Conservation (phyloP, 2,888 invertebrate genomes). For the Platynereis dumerilii region DNA sequence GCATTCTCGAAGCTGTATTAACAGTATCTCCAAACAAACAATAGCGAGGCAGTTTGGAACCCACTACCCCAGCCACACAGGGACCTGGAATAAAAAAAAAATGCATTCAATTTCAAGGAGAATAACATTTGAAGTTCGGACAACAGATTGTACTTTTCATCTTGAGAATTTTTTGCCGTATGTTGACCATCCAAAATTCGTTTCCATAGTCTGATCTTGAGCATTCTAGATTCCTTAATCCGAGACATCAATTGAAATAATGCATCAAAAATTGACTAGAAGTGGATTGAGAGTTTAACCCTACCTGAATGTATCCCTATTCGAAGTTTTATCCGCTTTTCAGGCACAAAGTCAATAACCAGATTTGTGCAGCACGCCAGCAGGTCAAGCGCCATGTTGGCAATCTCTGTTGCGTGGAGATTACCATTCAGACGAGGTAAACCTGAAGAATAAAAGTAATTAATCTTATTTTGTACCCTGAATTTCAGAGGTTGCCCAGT, state of each 20-base stretch:
- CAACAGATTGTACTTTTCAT: too few relatives aligned
- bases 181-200: too few relatives aligned
- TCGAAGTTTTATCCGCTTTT: constrained; percentile 39
- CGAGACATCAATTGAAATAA: too few relatives aligned
- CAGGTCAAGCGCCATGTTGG: constrained; percentile 41
- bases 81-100: constrained; percentile 7
- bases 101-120: neutral
- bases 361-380: constrained; percentile 37
- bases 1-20: constrained; percentile 17
- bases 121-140: neutral
- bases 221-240: too few relatives aligned
- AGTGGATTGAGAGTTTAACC: too few relatives aligned
- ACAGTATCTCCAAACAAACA: constrained; percentile 23
- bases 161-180: too few relatives aligned
- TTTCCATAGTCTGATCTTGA: too few relatives aligned
- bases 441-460: constrained; percentile 32
- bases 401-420: constrained; percentile 44
- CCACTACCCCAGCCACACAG: constrained; percentile 20
- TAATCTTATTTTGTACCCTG: neutral
- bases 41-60: constrained; percentile 17
- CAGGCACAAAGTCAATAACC: constrained; percentile 32
- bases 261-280: too few relatives aligned
- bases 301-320: constrained; percentile 49
- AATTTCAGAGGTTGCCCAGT: too few relatives aligned
- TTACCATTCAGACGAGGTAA: constrained; percentile 44